Evolutionary conservation across 2,888 invertebrate species (phyloP).

Genomic region (Chaetogeoica ovagalla): DNA sequence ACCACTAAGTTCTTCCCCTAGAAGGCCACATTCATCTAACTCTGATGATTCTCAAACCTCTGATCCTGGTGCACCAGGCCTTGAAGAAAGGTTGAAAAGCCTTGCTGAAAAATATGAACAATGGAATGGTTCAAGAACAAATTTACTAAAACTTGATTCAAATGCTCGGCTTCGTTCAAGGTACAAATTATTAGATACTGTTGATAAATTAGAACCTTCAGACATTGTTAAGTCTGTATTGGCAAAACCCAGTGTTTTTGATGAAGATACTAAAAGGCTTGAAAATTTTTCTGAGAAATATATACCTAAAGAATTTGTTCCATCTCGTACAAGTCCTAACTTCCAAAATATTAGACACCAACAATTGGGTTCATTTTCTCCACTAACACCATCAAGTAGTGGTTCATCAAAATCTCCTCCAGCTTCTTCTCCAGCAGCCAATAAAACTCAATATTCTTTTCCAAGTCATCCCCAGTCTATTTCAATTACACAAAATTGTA

Average conservation of each 20-base stretch:
- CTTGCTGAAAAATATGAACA: conserved; percentile 92
- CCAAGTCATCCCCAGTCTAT: conserved; percentile 72
- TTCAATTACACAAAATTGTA: conserved; percentile 15
- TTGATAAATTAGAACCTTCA: conserved; percentile 81
- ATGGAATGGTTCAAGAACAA: conserved; percentile 69
- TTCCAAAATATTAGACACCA: conserved; percentile 54
- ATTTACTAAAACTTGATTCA: conserved; percentile 56
- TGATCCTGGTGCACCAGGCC: conserved; percentile 66
- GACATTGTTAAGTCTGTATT: conserved; percentile 90
- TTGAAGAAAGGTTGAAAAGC: conserved; percentile 89
- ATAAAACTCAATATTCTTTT: conserved; percentile 74
- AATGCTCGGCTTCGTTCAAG: conserved; percentile 64
- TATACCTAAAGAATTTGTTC: conserved; percentile 67
- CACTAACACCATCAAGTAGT: conserved; percentile 55
- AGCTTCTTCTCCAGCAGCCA: conserved; percentile 55
- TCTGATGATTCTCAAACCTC: conserved; percentile 69
- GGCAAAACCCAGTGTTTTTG: conserved; percentile 91
- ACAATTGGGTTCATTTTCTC: conserved; percentile 55
- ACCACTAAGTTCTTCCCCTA: conserved; percentile 61
- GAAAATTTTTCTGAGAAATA: conserved; percentile 85
- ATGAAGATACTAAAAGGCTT: conserved; percentile 90
- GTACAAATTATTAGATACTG: conserved; percentile 77
- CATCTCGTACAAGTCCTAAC: conserved; percentile 58
- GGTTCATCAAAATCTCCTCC: conserved; percentile 56
- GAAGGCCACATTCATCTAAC: conserved; percentile 68